A percentile compares a stretch with the other conserved stretches of the same genome.
These are phyloP conservation scores for Heliconius melpomene DNA, from an alignment of 1,140 invertebrate genomes.

Conservation along the genomic window DNA sequence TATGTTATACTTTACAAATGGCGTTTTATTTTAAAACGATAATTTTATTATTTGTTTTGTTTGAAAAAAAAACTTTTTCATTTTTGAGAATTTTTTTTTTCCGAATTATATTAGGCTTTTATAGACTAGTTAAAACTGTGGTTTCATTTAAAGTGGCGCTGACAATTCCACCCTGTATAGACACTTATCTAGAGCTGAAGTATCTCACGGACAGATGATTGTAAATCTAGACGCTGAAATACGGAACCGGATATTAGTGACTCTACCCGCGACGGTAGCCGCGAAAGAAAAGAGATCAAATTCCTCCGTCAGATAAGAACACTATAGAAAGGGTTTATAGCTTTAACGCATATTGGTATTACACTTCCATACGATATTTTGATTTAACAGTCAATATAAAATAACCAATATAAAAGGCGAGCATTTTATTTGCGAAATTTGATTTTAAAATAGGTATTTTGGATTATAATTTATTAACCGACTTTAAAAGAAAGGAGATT, in stretches of 20 bases:
- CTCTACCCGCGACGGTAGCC: neutral
- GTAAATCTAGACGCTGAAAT: slow-evolving; percentile 3
- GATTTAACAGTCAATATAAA: neutral
- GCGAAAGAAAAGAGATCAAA: slow-evolving; percentile 10
- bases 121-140: no score
- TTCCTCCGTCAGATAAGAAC: neutral
- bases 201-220: neutral
- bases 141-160: no score
- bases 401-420: neutral
- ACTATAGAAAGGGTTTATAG: neutral
- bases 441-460: neutral
- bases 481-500: no score
- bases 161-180: no score
- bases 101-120: no score
- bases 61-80: no score
- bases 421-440: neutral
- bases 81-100: no score
- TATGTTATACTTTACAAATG: no score
- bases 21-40: no score
- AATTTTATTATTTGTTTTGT: no score
- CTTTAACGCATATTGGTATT: neutral
- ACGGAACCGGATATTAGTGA: slow-evolving; percentile 23
- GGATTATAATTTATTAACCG: no score
- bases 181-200: neutral
- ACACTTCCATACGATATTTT: neutral